Evolutionary conservation across 2,888 invertebrate genomes (phyloP).

Genomic region (Protonemura montana): DNA sequence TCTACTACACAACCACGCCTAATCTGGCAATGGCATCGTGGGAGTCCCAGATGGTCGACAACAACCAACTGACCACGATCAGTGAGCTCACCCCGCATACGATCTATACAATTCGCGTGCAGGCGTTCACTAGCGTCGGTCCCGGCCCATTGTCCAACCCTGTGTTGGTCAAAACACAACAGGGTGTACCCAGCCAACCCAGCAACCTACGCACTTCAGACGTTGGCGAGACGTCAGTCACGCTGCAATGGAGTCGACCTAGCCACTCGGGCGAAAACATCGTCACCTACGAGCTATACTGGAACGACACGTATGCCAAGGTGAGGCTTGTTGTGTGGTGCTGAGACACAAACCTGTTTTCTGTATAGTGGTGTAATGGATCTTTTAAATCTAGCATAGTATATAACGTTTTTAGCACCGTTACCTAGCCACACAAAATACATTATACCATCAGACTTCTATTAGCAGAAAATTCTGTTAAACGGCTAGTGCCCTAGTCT

Average conservation of each 20-base stretch:
- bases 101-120: slow-evolving; percentile 93
- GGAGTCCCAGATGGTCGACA: slow-evolving; percentile 94
- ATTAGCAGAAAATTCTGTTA: too few species aligned
- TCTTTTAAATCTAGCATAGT: too few species aligned
- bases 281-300: slow-evolving; percentile 94
- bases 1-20: slow-evolving; percentile 92
- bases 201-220: slow-evolving; percentile 86
- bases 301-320: slow-evolving; percentile 95
- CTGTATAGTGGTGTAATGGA: too few species aligned
- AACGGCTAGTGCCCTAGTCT: too few species aligned
- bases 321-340: slow-evolving; percentile 55
- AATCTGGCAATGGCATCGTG: slow-evolving; percentile 87
- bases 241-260: slow-evolving; percentile 92
- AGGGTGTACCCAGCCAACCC: slow-evolving; percentile 93
- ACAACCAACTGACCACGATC: slow-evolving; percentile 90
- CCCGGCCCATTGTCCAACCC: slow-evolving; percentile 94
- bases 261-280: slow-evolving; percentile 92
- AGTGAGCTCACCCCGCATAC: slow-evolving; percentile 90
- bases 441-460: too few species aligned
- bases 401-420: too few species aligned
- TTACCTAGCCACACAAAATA: too few species aligned
- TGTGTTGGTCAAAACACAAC: slow-evolving; percentile 98
- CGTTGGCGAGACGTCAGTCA: slow-evolving; percentile 89
- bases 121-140: slow-evolving; percentile 92
- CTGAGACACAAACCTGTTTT: too few species aligned